Conservation (phyloP, 2,113 vertebrate genomes). For the Prietella phreatophila region DNA sequence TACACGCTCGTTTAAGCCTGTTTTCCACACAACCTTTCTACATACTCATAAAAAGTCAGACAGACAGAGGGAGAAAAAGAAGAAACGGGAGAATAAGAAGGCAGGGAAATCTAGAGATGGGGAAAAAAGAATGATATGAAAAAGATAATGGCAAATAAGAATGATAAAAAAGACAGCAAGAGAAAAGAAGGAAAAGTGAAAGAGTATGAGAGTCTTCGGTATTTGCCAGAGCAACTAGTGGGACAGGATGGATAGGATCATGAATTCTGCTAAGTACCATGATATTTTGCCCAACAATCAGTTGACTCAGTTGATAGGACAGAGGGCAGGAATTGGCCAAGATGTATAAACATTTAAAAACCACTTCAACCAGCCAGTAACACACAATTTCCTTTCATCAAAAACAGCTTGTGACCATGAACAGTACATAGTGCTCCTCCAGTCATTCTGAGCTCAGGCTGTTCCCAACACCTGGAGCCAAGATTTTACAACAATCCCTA, state of each 20-base stretch:
- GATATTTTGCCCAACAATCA: no score
- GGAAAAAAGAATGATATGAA: not conserved
- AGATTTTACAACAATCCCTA: not conserved
- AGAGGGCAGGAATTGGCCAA: not conserved
- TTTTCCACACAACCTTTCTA: constrained; percentile 25
- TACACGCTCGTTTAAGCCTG: constrained; percentile 38
- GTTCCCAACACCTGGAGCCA: not conserved
- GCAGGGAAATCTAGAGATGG: not conserved
- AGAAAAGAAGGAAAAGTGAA: not conserved
- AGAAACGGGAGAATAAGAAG: not conserved
- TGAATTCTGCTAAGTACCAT: no score
- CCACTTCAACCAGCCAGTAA: not conserved
- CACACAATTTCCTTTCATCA: not conserved
- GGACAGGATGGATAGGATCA: no score
- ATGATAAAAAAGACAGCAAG: not conserved
- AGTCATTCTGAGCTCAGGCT: not conserved
- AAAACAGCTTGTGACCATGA: not conserved
- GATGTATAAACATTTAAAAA: not conserved
- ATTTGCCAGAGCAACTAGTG: no score
- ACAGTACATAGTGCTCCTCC: not conserved
- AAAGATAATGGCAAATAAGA: not conserved
- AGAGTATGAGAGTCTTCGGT: not conserved
- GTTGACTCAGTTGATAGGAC: no score
- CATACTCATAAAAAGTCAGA: not conserved
- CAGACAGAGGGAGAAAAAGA: not conserved